Evolutionary conservation across 2,113 vertebrate genomes (phyloP).

Genomic region (Odontophorus gujanensis): DNA sequence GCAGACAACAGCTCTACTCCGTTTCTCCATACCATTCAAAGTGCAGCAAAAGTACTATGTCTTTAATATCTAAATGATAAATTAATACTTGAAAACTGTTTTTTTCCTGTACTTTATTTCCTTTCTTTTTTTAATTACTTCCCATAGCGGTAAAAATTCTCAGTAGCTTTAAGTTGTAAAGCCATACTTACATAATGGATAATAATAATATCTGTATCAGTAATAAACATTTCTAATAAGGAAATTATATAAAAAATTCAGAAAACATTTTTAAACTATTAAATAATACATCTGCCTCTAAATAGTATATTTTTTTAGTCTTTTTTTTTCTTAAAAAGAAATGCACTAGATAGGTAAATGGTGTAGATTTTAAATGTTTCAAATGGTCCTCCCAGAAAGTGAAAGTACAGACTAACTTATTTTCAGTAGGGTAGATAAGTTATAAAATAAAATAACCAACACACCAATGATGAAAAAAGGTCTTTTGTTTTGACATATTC

Average conservation of each 20-base stretch:
- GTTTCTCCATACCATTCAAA: neutral
- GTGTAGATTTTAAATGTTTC: neutral
- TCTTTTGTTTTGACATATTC: neutral
- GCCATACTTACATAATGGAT: neutral
- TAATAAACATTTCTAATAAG: neutral
- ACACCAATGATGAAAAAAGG: neutral
- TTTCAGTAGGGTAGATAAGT: neutral
- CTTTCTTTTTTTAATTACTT: neutral
- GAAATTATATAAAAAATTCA: neutral
- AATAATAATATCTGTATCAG: neutral
- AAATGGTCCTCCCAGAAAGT: neutral
- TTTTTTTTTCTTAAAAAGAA: accelerated
- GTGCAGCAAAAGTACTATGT: neutral
- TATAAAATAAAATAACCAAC: neutral
- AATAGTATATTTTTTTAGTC: neutral
- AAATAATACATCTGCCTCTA: neutral
- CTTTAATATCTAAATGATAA: neutral
- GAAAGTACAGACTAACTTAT: neutral
- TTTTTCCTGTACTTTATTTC: neutral
- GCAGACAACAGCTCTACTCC: neutral
- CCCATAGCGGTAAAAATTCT: neutral
- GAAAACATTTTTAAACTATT: neutral
- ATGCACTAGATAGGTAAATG: neutral
- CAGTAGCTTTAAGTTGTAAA: neutral
- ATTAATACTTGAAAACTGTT: neutral